These are phyloP conservation scores for Gortyna flavago DNA, from an alignment of 2,888 invertebrate species.

Conservation along the genomic window DNA sequence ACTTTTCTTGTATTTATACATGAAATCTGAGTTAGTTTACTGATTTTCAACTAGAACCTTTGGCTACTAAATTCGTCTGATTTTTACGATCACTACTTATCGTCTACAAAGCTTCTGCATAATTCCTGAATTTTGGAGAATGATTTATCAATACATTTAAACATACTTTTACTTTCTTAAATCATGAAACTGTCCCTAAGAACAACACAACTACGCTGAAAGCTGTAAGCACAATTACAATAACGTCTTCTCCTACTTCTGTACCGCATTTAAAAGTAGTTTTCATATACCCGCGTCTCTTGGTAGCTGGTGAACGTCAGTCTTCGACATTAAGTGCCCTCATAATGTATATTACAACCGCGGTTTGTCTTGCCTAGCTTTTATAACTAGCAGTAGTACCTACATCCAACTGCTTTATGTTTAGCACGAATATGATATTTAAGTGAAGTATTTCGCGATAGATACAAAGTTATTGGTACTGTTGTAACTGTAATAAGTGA, in stretches of 20 bases:
- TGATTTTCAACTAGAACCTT: background rate
- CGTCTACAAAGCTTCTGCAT: background rate
- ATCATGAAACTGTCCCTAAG: background rate
- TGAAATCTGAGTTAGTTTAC: slow-evolving; percentile 15
- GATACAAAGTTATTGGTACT: slow-evolving; percentile 4
- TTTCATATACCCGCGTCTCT: slow-evolving; percentile 61
- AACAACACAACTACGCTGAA: background rate
- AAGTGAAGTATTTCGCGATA: slow-evolving; percentile 43
- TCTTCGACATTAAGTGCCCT: slow-evolving; percentile 76
- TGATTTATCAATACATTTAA: background rate
- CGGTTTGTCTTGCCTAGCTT: slow-evolving; percentile 71
- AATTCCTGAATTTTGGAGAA: background rate
- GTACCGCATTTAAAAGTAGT: slow-evolving; percentile 48
- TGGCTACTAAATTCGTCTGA: background rate
- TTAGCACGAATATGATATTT: slow-evolving; percentile 57
- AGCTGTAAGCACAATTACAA: slow-evolving; percentile 13
- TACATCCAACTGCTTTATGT: slow-evolving; percentile 50
- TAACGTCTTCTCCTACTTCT: slow-evolving; percentile 28
- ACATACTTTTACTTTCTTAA: background rate
- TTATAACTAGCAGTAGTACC: slow-evolving; percentile 62
- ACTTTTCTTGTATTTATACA: slow-evolving; percentile 37
- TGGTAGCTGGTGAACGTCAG: slow-evolving; percentile 63
- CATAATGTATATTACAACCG: slow-evolving; percentile 76
- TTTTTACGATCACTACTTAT: background rate
- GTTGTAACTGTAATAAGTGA: slow-evolving; percentile 26